Conservation (phyloP, 2,888 invertebrate species). For the Ennomos fuscantarius region DNA sequence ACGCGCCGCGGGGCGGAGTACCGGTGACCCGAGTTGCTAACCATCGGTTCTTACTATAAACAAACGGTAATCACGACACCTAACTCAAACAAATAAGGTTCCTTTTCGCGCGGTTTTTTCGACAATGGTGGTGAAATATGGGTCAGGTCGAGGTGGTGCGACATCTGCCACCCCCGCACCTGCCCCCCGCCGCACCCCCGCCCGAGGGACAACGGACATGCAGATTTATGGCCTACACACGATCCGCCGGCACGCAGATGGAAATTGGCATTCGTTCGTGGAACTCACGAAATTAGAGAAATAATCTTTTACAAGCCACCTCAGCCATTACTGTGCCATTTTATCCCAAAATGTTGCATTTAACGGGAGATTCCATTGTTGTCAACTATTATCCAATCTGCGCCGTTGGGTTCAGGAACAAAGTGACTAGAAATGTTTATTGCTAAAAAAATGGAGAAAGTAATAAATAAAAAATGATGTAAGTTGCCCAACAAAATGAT, state of each 20-base stretch:
- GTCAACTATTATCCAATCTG: no score
- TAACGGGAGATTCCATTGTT: not conserved
- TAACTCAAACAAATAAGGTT: slow-evolving; percentile 15
- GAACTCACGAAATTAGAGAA: slow-evolving; percentile 9
- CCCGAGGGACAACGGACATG: slow-evolving; percentile 53
- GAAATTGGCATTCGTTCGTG: slow-evolving; percentile 23
- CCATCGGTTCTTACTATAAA: slow-evolving; percentile 19
- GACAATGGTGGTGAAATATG: slow-evolving; percentile 51
- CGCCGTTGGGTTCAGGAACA: no score
- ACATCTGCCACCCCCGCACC: slow-evolving; percentile 81
- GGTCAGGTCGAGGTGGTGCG: slow-evolving; percentile 56
- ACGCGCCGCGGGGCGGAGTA: slow-evolving; percentile 10
- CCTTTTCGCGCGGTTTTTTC: slow-evolving; percentile 1
- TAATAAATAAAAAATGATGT: no score
- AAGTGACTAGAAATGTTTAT: no score
- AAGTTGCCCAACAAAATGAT: no score
- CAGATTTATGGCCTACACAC: slow-evolving; percentile 68
- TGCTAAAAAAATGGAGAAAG: no score
- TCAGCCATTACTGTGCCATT: no score
- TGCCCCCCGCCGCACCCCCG: slow-evolving; percentile 43
- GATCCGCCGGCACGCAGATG: slow-evolving; percentile 34
- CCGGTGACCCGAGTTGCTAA: slow-evolving; percentile 31
- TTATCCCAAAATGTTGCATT: no score
- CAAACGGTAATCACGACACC: slow-evolving; percentile 7
- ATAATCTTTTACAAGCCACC: not conserved